Conservation (phyloP, 1,140 invertebrate genomes). For the Hylaeus volcanicus region DNA sequence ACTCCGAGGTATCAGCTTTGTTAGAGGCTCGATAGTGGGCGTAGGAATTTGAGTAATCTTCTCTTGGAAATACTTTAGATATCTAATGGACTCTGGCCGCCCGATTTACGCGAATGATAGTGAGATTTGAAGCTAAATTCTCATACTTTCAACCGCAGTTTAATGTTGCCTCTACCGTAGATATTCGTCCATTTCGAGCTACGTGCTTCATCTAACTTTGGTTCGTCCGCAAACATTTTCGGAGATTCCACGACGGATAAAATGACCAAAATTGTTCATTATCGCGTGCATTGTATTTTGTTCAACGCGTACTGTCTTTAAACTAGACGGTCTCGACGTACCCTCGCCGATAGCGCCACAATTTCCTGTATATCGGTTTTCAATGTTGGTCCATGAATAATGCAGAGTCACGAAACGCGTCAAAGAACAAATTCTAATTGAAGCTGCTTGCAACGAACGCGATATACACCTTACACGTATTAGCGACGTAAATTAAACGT, state of each 20-base stretch:
- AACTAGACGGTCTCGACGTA: not conserved
- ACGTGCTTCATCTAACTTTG: no score
- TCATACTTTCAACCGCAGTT: no score
- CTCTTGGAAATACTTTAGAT: not conserved
- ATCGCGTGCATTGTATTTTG: not conserved
- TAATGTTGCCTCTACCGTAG: no score
- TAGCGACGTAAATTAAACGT: constrained; percentile 39
- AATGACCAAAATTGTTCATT: not conserved
- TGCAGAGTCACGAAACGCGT: constrained; percentile 18
- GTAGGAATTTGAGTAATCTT: not conserved
- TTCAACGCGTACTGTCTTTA: not conserved
- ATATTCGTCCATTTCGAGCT: no score
- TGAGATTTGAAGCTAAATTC: no score
- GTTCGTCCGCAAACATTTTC: not conserved
- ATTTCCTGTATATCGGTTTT: constrained; percentile 10
- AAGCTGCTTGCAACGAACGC: not conserved
- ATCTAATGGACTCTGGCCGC: not conserved
- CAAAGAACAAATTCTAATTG: constrained; percentile 41
- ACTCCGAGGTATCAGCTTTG: not conserved
- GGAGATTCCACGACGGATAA: not conserved
- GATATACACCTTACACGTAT: constrained; percentile 31
- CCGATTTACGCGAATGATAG: no score
- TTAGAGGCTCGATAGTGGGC: no score
- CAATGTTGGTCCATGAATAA: constrained; percentile 31
- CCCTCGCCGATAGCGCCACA: not conserved